Conservation (phyloP, 2,113 vertebrate genomes). For the Erpornis zantholeuca region DNA sequence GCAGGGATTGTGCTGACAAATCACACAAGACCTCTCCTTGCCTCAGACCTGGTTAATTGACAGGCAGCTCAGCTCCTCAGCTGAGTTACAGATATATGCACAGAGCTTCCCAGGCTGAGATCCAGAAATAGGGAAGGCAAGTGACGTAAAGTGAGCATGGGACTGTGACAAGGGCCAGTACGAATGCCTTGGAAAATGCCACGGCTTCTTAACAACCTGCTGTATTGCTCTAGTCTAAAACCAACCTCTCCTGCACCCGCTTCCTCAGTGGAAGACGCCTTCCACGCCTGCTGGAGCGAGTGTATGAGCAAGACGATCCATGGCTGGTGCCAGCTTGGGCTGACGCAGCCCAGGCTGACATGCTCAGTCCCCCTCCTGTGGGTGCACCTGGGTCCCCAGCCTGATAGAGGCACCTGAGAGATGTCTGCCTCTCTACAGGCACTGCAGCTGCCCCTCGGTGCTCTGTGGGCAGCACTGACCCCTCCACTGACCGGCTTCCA, state of each 20-base stretch:
- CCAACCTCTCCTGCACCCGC: background rate
- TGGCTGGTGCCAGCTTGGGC: background rate
- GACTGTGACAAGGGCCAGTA: background rate
- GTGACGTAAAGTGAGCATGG: background rate
- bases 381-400: background rate
- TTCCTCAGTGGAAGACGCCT: background rate
- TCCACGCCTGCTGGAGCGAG: background rate
- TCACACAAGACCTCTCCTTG: background rate
- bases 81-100: accelerated
- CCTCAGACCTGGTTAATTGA: background rate
- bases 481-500: accelerated
- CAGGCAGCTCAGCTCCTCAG: background rate
- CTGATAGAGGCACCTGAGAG: background rate
- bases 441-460: accelerated
- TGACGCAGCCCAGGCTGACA: accelerated
- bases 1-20: background rate
- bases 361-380: background rate
- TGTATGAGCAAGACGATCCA: background rate
- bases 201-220: background rate
- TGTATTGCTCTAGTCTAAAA: background rate
- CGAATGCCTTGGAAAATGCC: background rate
- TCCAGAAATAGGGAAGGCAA: background rate
- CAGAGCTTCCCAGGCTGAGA: background rate
- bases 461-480: background rate
- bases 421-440: background rate